Evolutionary conservation across 2,888 invertebrate genomes (phyloP).

Genomic region (Caenorhabditis auriculariae): DNA sequence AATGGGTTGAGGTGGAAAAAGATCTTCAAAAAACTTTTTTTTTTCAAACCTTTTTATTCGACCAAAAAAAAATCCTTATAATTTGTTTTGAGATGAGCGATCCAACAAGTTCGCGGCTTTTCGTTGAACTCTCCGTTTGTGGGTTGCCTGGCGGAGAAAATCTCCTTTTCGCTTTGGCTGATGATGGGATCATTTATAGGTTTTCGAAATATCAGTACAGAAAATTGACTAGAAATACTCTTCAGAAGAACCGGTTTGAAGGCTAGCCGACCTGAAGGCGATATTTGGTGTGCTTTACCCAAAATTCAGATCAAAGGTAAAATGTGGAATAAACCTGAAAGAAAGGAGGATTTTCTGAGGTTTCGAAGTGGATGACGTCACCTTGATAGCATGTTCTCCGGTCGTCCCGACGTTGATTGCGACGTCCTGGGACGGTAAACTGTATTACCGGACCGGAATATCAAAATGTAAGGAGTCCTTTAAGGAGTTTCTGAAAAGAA

Average conservation of each 20-base stretch:
- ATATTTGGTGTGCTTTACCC: conserved; percentile 3
- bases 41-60: too few species aligned
- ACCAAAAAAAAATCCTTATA: too few species aligned
- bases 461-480: neutral
- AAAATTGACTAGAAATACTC: neutral
- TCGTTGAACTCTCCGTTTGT: conserved; percentile 22
- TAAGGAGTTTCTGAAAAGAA: neutral
- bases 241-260: conserved; percentile 6
- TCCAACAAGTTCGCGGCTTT: conserved; percentile 4
- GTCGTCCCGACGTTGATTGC: conserved; percentile 21
- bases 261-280: conserved; percentile 10
- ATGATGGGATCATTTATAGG: conserved; percentile 27
- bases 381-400: conserved; percentile 18
- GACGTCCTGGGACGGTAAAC: conserved; percentile 37
- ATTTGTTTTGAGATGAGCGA: conserved; percentile 8
- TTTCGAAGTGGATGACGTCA: conserved; percentile 27
- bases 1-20: conserved; percentile 25
- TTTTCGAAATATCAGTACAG: too few species aligned
- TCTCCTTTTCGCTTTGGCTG: conserved; percentile 27
- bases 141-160: conserved; percentile 18
- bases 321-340: conserved; percentile 1
- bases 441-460: conserved; percentile 25
- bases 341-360: conserved; percentile 1
- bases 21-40: too few species aligned
- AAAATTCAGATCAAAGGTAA: conserved; percentile 7